Base-by-base conservation (phyloP, 1,140 invertebrate genomes). In the Eumaeus atala region DNA sequence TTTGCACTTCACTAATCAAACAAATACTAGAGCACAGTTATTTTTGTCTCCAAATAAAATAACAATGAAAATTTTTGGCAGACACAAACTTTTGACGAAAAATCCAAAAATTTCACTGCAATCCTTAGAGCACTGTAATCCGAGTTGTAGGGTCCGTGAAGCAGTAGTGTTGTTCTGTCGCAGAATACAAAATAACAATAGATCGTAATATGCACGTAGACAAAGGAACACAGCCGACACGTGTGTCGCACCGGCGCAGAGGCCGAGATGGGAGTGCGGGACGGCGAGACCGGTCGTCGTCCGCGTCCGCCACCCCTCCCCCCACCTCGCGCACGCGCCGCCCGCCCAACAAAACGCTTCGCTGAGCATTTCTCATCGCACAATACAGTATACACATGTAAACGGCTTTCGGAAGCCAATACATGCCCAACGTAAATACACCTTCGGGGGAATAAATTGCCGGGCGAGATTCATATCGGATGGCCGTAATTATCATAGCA, bases 41-140 rank as follows among this genome's bases (percentile, higher is more conserved):
- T 6, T 34, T 33, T 16, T 28, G 34, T 35, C 42, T 17, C 38
- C n/a, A 58, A 54, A 52, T 21, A 56, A 48, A 52, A 37, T 36
- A 48, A 11, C 14, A 55, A 35, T 51, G 42, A 55, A 57, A 54
- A 12, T 51, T 44, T 34, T 37, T 37, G 33, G 9, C 56, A 17
- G n/a, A 34, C 34, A 9, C 49, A 51, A 35, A 36, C 48, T 35
- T 42, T 18, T 40, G 34, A 28, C 36, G 53, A 33, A 59, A 66
- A 72, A 73, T 74, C 70, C 66, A 54, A 61, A 68, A 55, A 59
- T 44, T 54, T 62, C 81, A 87, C 84, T 84, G 83, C 83, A 87
- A 87, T 87, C 83, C 83, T 69, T 68, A 51, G 49, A 56, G 51
- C 83, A 87, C 83, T 87, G 83, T 61, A 87, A 87, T 87, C 83